Evolutionary conservation across 2,797 vertebrate species (phyloP).

Genomic region (Myiothlypis chrysogaster): DNA sequence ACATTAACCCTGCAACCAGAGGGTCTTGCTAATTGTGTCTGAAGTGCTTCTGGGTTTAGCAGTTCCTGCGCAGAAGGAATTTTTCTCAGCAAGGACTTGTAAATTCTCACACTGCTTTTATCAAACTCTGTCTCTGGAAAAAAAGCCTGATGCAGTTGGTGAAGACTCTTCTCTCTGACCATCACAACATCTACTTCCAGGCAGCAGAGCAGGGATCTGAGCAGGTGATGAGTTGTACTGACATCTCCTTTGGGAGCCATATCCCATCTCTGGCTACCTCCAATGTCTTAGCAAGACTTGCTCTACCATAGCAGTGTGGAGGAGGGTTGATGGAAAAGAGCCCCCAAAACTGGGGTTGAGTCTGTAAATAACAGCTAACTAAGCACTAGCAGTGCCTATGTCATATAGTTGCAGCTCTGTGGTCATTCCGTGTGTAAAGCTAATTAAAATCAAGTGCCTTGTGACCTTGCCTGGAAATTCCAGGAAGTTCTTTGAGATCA

Average conservation of each 20-base stretch:
- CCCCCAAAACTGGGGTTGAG: background rate
- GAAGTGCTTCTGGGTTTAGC: background rate
- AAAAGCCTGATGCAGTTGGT: background rate
- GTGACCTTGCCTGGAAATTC: background rate
- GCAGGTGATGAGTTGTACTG: background rate
- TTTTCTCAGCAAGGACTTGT: background rate
- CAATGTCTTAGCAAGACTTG: background rate
- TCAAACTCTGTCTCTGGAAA: background rate
- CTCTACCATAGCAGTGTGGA: background rate
- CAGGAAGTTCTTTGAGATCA: background rate
- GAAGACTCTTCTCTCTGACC: background rate
- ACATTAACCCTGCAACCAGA: background rate
- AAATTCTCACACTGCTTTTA: background rate
- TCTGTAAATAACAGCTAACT: background rate
- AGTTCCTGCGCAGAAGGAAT: background rate
- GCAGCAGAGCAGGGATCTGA: background rate
- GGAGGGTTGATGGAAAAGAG: background rate
- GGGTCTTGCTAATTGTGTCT: background rate
- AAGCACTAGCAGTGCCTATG: background rate
- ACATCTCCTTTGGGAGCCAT: background rate
- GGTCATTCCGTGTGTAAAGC: accelerated
- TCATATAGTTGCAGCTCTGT: background rate
- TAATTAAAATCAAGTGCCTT: background rate
- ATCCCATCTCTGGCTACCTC: background rate
- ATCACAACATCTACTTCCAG: background rate